Evolutionary conservation across 2,113 vertebrate species (phyloP), one percentile per base, ranked within the genome.

Genomic region (Tetraodon nigroviridis): DNA sequence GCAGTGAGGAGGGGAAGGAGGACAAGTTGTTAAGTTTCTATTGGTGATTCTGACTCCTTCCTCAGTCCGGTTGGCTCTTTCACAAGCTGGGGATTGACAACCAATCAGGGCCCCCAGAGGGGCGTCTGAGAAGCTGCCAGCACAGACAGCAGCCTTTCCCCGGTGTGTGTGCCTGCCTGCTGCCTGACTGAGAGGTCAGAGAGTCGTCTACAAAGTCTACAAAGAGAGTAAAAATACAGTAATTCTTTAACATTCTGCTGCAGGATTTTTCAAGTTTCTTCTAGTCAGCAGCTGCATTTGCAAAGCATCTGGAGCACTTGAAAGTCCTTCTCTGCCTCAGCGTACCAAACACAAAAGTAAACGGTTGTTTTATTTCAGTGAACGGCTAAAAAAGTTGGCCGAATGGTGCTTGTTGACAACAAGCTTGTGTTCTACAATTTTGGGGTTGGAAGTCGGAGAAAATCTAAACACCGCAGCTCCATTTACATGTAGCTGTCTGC

Each of bases 21-120:
- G 84, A 79, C 66, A 87, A 86, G 81, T 75, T 74, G 86, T 81
- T 84, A 85, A 79, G 82, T 88, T 86, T 88, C 84, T 84, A 76
- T 78, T 82, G 76, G 80, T 80, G 79, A 64, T 29, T 47, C 24
- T 6, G 49, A 61, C 58, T 83, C 61, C 69, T 58, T 64, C 74
- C 24, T 71, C 82, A 81, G 85, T 87, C 80, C 86, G 82, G 73
- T 79, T 67, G 78, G 62, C 62, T 79, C 78, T 79, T 86, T 72
- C 74, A 67, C 19, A 70, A 73, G 81, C 73, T 80, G 72, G 67
- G 84, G 75, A 80, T 80, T 82, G 73, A 85, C 76, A 82, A 82
- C 49, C 82, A 56, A 82, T 81, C 75, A 67, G 73, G 75, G 42
- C 76, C 84, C 71, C 67, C n/a, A 2, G 29, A 41, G 71, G 71